phyloP scores from a whole-genome alignment of 2,797 vertebrate species.

The Eleutherodactylus coqui region DNA sequence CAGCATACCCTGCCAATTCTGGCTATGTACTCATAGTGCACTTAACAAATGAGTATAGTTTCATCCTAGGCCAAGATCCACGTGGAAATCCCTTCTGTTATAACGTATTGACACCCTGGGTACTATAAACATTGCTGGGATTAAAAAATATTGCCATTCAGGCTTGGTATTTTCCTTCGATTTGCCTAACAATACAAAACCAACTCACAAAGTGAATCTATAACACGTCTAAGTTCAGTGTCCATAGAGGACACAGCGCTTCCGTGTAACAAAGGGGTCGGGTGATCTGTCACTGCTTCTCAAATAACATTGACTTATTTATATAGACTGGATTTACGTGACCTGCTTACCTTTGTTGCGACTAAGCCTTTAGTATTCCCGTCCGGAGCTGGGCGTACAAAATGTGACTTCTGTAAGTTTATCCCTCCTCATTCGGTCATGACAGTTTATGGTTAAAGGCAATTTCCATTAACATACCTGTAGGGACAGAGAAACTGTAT shows the following conservation, averaged over 20 bases:
- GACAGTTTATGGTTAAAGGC: too few relatives aligned
- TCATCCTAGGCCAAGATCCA: not conserved
- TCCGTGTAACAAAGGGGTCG: slow-evolving; percentile 22
- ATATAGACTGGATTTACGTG: slow-evolving; percentile 30
- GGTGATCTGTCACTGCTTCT: slow-evolving; percentile 41
- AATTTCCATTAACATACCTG: too few relatives aligned
- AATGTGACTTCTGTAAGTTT: not conserved
- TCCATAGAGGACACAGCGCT: not conserved
- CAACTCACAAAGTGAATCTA: not conserved
- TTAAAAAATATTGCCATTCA: slow-evolving; percentile 12
- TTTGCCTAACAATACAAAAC: not conserved
- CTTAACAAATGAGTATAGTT: not conserved
- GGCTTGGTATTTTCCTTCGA: not conserved
- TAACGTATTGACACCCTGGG: not conserved
- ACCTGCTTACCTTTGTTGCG: not conserved
- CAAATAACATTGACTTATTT: slow-evolving; percentile 60
- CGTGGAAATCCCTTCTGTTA: not conserved
- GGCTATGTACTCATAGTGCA: not conserved
- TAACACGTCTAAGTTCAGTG: slow-evolving; percentile 12
- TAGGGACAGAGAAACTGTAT: too few relatives aligned
- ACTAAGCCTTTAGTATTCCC: not conserved
- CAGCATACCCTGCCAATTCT: too few relatives aligned
- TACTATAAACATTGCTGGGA: not conserved
- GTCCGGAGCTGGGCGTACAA: not conserved
- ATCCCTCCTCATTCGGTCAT: not conserved